Evolutionary conservation across 2,113 vertebrate species (phyloP).

Genomic region (Galeopterus variegatus): DNA sequence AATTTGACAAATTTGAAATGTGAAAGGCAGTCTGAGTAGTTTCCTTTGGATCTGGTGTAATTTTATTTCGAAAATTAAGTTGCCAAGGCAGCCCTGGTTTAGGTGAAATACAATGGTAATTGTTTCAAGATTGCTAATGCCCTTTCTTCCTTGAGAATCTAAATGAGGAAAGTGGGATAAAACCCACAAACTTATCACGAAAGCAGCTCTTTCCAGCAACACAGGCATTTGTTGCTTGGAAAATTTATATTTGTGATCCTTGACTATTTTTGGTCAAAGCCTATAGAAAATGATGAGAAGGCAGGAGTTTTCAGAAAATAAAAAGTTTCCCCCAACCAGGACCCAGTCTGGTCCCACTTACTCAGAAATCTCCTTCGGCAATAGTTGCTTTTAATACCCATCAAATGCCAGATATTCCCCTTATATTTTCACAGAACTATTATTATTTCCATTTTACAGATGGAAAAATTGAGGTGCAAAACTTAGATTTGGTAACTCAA

Average conservation of each 20-base stretch:
- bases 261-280: not conserved
- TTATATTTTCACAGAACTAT: not conserved
- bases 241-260: not conserved
- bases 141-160: not conserved
- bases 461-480: not conserved
- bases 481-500: not conserved
- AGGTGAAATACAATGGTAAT: conserved; percentile 45
- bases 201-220: not conserved
- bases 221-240: not conserved
- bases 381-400: not conserved
- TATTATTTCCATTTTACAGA: not conserved
- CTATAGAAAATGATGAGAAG: not conserved
- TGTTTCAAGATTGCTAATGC: conserved; percentile 21
- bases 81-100: not conserved
- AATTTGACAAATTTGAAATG: not conserved
- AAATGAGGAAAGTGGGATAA: not conserved
- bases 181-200: not conserved
- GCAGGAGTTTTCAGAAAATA: not conserved
- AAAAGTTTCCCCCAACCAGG: not conserved
- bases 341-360: not conserved
- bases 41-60: not conserved
- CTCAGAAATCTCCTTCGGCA: not conserved
- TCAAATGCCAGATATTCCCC: not conserved
- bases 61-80: conserved; percentile 57
- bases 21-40: not conserved